Evolutionary conservation across 2,113 vertebrate genomes (phyloP), one percentile per base, ranked within the genome.

Genomic region (Euleptes europaea): DNA sequence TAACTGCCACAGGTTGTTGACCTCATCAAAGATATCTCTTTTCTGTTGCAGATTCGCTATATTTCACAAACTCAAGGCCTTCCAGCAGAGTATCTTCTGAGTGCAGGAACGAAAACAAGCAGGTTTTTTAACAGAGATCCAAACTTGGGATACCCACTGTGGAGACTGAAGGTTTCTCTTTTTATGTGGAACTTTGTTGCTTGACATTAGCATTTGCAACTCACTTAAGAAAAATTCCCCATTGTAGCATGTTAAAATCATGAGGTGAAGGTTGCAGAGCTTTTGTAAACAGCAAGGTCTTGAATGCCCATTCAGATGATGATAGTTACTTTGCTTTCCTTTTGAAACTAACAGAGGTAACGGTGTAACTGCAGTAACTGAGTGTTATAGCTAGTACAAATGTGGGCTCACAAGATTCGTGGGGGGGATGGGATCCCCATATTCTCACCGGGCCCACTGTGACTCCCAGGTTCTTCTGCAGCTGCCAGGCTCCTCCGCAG

Each of bases 31-130:
- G 9, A 71, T 89, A 44, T 47, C 69, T 4, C 5, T 94, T 92
- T 84, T 33, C 78, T 94, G 35, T 92, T 93, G 87, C 94, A 99
- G 98, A 99, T 99, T 80, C 98, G 98, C 75, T 99, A 99, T 78
- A 99, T 99, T 94, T 99, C 98, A 31, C 98, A 99, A 97, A 99
- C 98, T 42, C 98, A 99, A 96, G 98, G 98, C 84, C 97, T 99
- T 90, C 98, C 98, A 69, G 98, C 98, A 1, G 98, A 99, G 93
- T 99, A 99, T 93, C 97, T 99, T 90, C 97, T 99, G 88, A 99
- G 98, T 84, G 98, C 98, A 0, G 98, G 98, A 90, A 99, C 98
- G 76, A 99, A 99, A 95, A 99, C 98, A 88, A 98, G 97, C 90
- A 98, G 98, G 92, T 99, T 99, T 94, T 99, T 99, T 96, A 98